These are phyloP conservation scores for Heliconius charithonia DNA, from an alignment of 2,888 invertebrate species.

Conservation along the genomic window DNA sequence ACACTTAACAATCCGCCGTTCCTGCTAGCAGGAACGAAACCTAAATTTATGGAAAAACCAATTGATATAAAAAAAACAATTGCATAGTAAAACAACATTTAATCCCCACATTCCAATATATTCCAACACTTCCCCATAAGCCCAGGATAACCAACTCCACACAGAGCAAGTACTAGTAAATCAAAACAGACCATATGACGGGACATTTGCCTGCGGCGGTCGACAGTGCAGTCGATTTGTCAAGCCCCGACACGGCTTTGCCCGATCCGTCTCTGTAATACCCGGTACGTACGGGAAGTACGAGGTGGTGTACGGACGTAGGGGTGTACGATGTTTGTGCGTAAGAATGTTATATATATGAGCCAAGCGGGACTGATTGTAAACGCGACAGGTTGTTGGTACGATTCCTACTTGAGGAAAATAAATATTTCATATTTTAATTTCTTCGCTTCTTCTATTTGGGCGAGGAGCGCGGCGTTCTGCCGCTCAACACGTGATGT, in stretches of 20 bases:
- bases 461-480: neutral
- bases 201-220: slow-evolving; percentile 33
- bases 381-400: neutral
- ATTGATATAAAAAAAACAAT: too few species aligned
- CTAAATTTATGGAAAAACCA: too few species aligned
- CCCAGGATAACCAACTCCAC: neutral
- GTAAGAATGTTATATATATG: neutral
- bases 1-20: too few species aligned
- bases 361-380: neutral
- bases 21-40: too few species aligned
- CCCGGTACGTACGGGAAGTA: slow-evolving; percentile 15
- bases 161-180: slow-evolving; percentile 14
- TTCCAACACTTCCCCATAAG: neutral
- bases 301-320: neutral
- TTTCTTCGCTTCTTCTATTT: too few species aligned
- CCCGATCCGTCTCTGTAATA: slow-evolving; percentile 44
- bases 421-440: neutral
- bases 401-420: neutral
- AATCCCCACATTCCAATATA: neutral
- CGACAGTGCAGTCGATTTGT: slow-evolving; percentile 38
- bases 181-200: slow-evolving; percentile 29
- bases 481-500: neutral
- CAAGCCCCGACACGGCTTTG: slow-evolving; percentile 37
- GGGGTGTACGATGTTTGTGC: slow-evolving; percentile 1
- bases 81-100: too few species aligned